Evolutionary conservation across 2,888 invertebrate species (phyloP).

Genomic region (Lepetodrilus schrolli): DNA sequence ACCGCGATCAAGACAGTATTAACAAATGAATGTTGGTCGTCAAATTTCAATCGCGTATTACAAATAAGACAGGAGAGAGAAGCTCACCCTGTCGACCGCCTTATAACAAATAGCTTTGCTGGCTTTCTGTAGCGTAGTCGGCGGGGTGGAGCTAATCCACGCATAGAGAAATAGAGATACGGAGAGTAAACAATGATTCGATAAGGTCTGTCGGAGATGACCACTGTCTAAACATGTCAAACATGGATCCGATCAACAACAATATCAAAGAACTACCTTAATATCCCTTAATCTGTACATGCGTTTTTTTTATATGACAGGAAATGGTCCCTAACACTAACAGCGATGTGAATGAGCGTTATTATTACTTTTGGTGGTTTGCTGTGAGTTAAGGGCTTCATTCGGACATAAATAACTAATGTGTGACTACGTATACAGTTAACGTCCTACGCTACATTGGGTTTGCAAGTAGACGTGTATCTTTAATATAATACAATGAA

Average conservation of each 20-base stretch:
- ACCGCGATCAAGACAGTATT: constrained; percentile 13
- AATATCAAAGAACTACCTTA: constrained; percentile 5
- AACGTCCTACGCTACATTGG: background rate
- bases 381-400: background rate
- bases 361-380: background rate
- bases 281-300: background rate
- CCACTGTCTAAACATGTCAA: background rate
- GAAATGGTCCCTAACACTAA: background rate
- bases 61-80: background rate
- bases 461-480: background rate
- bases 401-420: too few species aligned
- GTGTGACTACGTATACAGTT: too few species aligned
- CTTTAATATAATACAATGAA: background rate
- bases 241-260: background rate
- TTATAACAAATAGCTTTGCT: background rate
- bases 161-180: background rate
- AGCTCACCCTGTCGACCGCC: background rate
- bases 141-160: background rate
- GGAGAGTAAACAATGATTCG: constrained; percentile 5
- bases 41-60: constrained; percentile 7
- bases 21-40: constrained; percentile 5
- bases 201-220: background rate
- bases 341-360: background rate
- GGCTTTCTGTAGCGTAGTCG: background rate
- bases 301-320: background rate